A percentile compares a stretch with the other conserved stretches of the same genome.
Evolutionary conservation across 2,888 invertebrate genomes (phyloP).

Genomic region (Hirtodrosophila duncani): DNA sequence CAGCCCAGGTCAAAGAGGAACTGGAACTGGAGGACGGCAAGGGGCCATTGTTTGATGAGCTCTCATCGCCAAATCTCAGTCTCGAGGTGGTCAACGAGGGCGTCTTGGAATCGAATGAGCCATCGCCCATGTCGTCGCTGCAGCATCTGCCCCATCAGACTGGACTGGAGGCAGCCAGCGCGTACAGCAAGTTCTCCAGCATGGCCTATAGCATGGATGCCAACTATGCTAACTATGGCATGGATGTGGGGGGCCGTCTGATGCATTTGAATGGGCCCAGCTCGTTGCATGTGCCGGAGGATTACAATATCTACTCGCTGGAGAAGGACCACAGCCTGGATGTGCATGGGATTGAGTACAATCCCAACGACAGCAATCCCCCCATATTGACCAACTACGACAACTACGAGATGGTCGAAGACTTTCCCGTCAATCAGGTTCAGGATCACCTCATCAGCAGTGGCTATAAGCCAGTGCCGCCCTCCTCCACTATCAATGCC

Average conservation of each 20-base stretch:
- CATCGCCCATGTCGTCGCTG: conserved; percentile 43
- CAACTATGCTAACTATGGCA: conserved; percentile 27
- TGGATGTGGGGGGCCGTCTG: conserved; percentile 51
- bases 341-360: conserved; percentile 66
- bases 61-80: conserved; percentile 76
- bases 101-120: conserved; percentile 47
- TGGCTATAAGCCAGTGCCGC: conserved; percentile 34
- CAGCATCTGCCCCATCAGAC: conserved; percentile 17
- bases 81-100: conserved; percentile 77
- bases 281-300: conserved; percentile 74
- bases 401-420: conserved; percentile 77
- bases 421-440: conserved; percentile 77
- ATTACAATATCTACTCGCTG: conserved; percentile 70
- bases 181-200: conserved; percentile 36
- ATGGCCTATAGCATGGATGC: conserved; percentile 36
- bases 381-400: conserved; percentile 76
- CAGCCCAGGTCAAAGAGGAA: conserved; percentile 73
- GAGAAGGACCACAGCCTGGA: conserved; percentile 44
- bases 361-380: conserved; percentile 74
- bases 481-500: conserved; percentile 51
- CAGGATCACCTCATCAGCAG: conserved; percentile 45
- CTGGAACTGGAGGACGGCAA: conserved; percentile 74
- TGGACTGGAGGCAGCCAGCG: conserved; percentile 6
- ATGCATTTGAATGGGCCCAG: conserved; percentile 62
- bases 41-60: conserved; percentile 72